phyloP scores from a whole-genome alignment of 1,140 invertebrate genomes.

The Drosophila pallidifrons region DNA sequence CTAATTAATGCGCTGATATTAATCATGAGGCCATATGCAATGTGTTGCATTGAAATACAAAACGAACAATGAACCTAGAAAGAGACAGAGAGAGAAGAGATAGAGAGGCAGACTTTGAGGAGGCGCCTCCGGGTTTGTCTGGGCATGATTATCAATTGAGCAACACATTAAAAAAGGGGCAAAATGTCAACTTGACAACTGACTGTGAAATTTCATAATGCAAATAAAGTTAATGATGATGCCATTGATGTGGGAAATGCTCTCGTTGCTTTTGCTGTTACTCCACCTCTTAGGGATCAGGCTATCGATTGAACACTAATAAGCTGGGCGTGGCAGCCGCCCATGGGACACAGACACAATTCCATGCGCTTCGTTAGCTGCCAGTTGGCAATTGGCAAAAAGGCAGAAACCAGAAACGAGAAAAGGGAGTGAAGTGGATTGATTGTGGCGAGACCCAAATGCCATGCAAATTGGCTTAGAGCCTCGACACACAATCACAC shows the following conservation, averaged over 20 bases:
- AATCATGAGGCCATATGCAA: constrained; percentile 50
- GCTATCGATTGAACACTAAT: constrained; percentile 51
- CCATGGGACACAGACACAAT: constrained; percentile 14
- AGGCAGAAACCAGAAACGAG: neutral
- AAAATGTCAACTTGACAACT: constrained; percentile 40
- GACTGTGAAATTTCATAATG: constrained; percentile 25
- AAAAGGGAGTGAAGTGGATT: neutral
- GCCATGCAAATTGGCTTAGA: constrained; percentile 61
- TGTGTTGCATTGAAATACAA: constrained; percentile 54
- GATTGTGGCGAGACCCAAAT: constrained; percentile 21
- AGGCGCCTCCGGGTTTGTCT: neutral
- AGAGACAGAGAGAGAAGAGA: neutral
- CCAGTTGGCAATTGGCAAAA: constrained; percentile 37
- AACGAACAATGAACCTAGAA: constrained; percentile 47
- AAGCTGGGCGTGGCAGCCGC: constrained; percentile 21
- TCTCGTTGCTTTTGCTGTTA: neutral
- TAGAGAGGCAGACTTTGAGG: neutral
- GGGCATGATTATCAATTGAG: constrained; percentile 26
- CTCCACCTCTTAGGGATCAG: neutral
- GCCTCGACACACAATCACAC: no score
- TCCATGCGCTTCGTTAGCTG: constrained; percentile 52
- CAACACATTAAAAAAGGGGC: neutral
- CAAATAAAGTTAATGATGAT: constrained; percentile 18
- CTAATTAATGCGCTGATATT: constrained; percentile 73
- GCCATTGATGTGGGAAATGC: constrained; percentile 22